Evolutionary conservation across 2,797 vertebrate genomes (phyloP).

Genomic region (Paramormyrops hopkinsi): DNA sequence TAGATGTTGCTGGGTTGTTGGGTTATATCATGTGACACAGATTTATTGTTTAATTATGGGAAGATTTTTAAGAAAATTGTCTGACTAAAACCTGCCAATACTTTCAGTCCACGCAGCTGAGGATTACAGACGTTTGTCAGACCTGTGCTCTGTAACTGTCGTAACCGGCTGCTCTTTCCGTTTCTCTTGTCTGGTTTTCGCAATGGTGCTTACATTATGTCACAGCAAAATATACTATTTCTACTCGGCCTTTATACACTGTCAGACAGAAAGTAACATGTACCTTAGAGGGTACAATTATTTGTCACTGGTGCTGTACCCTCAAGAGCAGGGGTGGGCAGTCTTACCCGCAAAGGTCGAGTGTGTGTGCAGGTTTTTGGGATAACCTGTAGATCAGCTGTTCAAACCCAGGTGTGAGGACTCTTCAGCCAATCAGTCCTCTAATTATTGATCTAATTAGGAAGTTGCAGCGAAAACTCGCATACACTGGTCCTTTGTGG

Average conservation of each 20-base stretch:
- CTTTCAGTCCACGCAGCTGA: not conserved
- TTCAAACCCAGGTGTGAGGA: not conserved
- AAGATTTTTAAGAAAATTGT: not conserved
- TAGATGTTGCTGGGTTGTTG: not conserved
- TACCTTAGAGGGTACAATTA: not conserved
- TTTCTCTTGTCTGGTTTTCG: not conserved
- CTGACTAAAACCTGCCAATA: not conserved
- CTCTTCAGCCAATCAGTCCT: not conserved
- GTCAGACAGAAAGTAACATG: not conserved
- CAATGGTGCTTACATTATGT: not conserved
- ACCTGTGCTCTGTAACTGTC: not conserved
- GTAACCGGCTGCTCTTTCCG: not conserved
- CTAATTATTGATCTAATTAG: not conserved
- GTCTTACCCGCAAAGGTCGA: no score
- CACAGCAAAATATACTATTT: not conserved
- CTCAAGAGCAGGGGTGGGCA: not conserved
- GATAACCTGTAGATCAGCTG: not conserved
- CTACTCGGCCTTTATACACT: not conserved
- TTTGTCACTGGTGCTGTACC: not conserved
- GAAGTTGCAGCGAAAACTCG: not conserved
- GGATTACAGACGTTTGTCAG: not conserved
- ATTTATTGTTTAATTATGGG: not conserved
- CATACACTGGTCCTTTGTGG: not conserved
- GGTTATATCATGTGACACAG: not conserved
- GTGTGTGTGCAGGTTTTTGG: not conserved